A percentile compares a stretch with the other conserved stretches of the same genome.
phyloP scores from a whole-genome alignment of 2,888 invertebrate genomes.

The Geophilus truncorum region DNA sequence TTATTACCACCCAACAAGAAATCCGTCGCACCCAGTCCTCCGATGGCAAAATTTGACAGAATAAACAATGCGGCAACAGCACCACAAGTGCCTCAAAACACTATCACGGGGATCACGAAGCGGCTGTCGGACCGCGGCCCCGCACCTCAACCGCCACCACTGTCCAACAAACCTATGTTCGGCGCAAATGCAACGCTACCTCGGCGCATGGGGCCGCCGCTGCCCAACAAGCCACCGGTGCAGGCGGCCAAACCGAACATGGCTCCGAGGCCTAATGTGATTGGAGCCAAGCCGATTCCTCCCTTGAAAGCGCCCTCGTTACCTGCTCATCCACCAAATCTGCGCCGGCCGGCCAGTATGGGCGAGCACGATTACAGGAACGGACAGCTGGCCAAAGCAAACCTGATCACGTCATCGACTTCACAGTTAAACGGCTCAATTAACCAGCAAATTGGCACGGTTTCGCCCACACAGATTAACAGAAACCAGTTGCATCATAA shows the following conservation, averaged over 20 bases:
- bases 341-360: conserved; percentile 40
- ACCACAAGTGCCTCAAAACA: conserved; percentile 34
- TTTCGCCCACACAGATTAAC: not conserved
- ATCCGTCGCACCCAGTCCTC: conserved; percentile 25
- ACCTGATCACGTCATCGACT: not conserved
- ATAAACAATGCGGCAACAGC: not conserved
- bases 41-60: not conserved
- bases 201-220: conserved; percentile 42
- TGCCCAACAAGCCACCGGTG: conserved; percentile 49
- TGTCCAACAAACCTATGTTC: conserved; percentile 58
- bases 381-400: conserved; percentile 25
- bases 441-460: not conserved
- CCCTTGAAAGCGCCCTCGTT: conserved; percentile 38
- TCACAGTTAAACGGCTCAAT: conserved; percentile 29
- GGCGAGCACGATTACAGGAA: conserved; percentile 40
- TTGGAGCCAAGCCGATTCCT: conserved; percentile 57
- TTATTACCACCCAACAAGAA: conserved; percentile 10
- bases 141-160: conserved; percentile 72
- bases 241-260: conserved; percentile 44
- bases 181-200: conserved; percentile 31
- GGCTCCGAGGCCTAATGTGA: conserved; percentile 43
- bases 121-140: conserved; percentile 59
- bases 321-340: conserved; percentile 39
- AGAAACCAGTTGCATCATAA: conserved; percentile 46
- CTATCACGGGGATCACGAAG: conserved; percentile 40